Evolutionary conservation across 2,113 vertebrate species (phyloP), one percentile per base, ranked within the genome.

Genomic region (Platichthys stellatus): DNA sequence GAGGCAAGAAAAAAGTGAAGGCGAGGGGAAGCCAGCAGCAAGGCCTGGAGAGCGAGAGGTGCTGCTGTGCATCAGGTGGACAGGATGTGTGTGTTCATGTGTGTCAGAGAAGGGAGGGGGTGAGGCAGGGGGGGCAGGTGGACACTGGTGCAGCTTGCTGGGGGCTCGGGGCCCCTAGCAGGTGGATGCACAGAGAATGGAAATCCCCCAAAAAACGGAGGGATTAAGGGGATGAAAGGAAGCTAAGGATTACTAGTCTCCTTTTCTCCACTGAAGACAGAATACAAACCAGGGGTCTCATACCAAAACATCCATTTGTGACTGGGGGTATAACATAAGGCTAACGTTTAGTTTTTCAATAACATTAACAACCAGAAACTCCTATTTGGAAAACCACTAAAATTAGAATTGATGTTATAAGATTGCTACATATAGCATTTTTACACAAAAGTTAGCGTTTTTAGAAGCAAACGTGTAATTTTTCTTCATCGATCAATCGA

Each of bases 211-310:
- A 88, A 77, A 77, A 88, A 78, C 70, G 75, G 69, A 72, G 75
- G 89, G 89, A 89, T 91, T 92, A 91, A 24, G 60, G 66, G 65
- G 81, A 89, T 91, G 79, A 89, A 91, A 90, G 76, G 75, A 86
- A 86, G 70, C 56, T 28, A 71, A 66, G 83, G 82, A 89, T 90
- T 87, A 88, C 74, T 75, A 53, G 83, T 81, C 83, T 87, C 71
- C 80, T 85, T 86, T 82, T 86, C 74, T 85, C 63, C 62, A 47
- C 35, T 73, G 26, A 72, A 74, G 71, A 86, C 18, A 53, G 56
- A 84, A 68, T 66, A 70, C 73, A 71, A 83, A 72, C 74, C 63
- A 49, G 14, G 72, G 61, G 26, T 80, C 74, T 72, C 57, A 59
- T 47, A 21, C 49, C 59, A 65, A 81, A 81, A 86, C 82, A 80